Evolutionary conservation across 2,797 vertebrate species (phyloP).

Genomic region (Phalloptychus januarius): DNA sequence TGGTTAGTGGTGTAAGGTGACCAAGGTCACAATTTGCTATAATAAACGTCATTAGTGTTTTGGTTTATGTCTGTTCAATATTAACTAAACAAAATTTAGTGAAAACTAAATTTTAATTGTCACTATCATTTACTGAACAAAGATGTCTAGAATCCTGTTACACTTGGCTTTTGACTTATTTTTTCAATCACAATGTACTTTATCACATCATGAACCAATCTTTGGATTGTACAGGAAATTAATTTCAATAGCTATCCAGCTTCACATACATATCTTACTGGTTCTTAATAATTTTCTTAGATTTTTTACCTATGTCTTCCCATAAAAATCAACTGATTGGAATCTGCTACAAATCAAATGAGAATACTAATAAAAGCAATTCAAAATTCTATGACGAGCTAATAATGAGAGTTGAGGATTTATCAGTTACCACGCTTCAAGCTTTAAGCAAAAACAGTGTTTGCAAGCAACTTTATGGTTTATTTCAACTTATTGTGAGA

Average conservation of each 20-base stretch:
- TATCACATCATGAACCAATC: slow-evolving; percentile 12
- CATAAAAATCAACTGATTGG: not conserved
- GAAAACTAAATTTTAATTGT: slow-evolving; percentile 54
- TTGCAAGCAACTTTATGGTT: not conserved
- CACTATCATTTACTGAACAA: slow-evolving; percentile 44
- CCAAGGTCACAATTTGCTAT: slow-evolving; percentile 52
- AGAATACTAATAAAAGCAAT: slow-evolving; percentile 7
- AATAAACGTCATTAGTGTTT: slow-evolving; percentile 49
- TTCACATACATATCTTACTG: not conserved
- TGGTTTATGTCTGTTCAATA: slow-evolving; percentile 37
- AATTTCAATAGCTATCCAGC: slow-evolving; percentile 5
- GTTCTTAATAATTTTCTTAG: slow-evolving; percentile 14
- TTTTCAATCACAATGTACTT: not conserved
- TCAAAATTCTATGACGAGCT: not conserved
- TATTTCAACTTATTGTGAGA: not conserved
- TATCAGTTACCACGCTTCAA: not conserved
- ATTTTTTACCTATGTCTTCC: not conserved
- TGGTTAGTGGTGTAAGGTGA: slow-evolving; percentile 29
- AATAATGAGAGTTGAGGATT: not conserved
- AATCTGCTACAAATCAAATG: slow-evolving; percentile 2
- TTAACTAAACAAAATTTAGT: slow-evolving; percentile 10
- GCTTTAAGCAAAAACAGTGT: not conserved
- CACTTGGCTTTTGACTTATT: slow-evolving; percentile 32
- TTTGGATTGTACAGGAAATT: slow-evolving; percentile 18
- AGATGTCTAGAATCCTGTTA: slow-evolving; percentile 6